These are phyloP conservation scores for Crypturellus undulatus DNA, from an alignment of 2,113 vertebrate genomes.

Conservation along the genomic window DNA sequence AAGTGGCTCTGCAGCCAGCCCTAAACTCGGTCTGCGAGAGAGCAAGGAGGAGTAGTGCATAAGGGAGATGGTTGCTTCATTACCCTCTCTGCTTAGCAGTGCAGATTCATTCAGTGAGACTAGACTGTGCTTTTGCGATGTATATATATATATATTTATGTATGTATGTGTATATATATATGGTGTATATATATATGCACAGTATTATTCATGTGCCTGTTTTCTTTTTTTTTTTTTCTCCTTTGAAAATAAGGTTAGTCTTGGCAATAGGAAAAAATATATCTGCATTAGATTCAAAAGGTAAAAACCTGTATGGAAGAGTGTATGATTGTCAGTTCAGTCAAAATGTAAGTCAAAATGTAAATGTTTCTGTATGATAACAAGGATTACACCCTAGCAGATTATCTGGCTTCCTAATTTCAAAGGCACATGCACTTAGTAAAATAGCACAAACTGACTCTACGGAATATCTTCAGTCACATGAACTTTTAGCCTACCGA, in stretches of 20 bases:
- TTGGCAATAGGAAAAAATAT: not conserved
- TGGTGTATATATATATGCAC: rapidly evolving
- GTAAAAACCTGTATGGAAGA: not conserved
- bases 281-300: not conserved
- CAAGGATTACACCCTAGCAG: not conserved
- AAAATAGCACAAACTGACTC: rapidly evolving
- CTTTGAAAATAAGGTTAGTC: not conserved
- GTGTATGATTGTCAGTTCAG: not conserved
- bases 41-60: not conserved
- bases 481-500: not conserved
- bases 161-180: no score
- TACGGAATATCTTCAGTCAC: not conserved
- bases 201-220: not conserved
- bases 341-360: not conserved
- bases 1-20: not conserved
- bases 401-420: not conserved
- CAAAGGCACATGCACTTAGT: not conserved
- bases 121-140: not conserved
- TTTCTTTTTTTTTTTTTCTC: not conserved
- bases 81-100: not conserved
- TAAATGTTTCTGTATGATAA: not conserved
- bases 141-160: not conserved
- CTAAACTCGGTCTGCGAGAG: not conserved
- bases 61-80: not conserved
- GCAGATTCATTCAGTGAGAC: not conserved